Conservation (phyloP, 2,888 invertebrate species). For the Orchesella flavescens region DNA sequence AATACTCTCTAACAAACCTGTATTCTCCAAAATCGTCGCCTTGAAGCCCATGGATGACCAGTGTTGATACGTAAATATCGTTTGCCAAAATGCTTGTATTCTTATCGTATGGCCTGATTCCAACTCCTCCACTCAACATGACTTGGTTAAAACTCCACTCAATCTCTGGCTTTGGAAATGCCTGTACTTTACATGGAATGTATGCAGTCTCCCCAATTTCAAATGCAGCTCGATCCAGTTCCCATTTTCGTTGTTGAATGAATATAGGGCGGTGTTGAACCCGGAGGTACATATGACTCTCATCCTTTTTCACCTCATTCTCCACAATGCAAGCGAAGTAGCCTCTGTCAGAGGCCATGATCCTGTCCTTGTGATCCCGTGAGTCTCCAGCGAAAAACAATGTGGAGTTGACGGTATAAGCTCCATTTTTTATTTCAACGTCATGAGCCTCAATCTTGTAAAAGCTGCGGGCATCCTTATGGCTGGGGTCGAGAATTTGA, state of each 20-base stretch:
- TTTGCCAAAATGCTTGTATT: constrained; percentile 86
- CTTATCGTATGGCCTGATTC: constrained; percentile 80
- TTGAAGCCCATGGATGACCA: constrained; percentile 83
- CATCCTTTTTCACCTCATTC: constrained; percentile 90
- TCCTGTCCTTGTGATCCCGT: constrained; percentile 74
- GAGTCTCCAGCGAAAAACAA: constrained; percentile 86
- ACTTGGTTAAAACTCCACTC: constrained; percentile 86
- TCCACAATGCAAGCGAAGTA: constrained; percentile 90
- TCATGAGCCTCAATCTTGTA: constrained; percentile 88
- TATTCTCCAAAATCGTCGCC: constrained; percentile 94
- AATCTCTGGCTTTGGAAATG: constrained; percentile 93
- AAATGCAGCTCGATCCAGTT: constrained; percentile 81
- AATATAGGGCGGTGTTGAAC: constrained; percentile 94
- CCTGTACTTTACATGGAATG: constrained; percentile 90
- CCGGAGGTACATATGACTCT: constrained; percentile 90
- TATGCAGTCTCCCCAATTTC: constrained; percentile 89
- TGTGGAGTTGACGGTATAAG: constrained; percentile 87
- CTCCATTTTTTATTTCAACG: constrained; percentile 84
- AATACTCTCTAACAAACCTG: too few species aligned
- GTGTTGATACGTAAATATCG: constrained; percentile 87
- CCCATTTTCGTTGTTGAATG: constrained; percentile 86
- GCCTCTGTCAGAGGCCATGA: constrained; percentile 84
- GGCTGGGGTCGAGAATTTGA: constrained; percentile 84
- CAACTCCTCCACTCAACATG: constrained; percentile 66
- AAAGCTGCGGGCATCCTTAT: constrained; percentile 77